Percentiles rank a stretch among this genome's conserved stretches.
Evolutionary conservation across 1,140 invertebrate genomes (phyloP).

Genomic region (Bombus impatiens): DNA sequence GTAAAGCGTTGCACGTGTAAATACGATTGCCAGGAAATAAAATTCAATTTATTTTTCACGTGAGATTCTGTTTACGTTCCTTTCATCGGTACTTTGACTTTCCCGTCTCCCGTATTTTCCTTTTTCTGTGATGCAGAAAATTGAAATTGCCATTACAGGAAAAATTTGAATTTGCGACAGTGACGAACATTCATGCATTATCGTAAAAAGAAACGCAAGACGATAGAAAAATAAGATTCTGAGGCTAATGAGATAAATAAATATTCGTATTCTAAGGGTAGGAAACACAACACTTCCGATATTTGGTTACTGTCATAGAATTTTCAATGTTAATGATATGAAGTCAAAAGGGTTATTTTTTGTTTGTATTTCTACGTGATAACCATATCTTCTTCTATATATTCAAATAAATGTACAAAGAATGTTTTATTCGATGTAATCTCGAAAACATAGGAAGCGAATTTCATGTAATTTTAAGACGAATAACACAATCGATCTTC

Average conservation of each 20-base stretch:
- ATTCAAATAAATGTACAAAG: background rate
- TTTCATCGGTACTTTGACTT: background rate
- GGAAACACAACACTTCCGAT: too few species aligned
- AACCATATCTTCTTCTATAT: too few species aligned
- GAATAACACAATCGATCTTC: background rate
- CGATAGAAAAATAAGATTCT: too few species aligned
- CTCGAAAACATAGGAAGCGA: background rate
- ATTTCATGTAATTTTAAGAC: background rate
- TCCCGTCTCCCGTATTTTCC: too few species aligned
- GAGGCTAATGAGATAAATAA: too few species aligned
- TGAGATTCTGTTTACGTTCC: background rate
- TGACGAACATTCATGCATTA: too few species aligned
- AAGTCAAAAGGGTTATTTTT: too few species aligned
- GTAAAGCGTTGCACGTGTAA: background rate
- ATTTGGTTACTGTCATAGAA: too few species aligned
- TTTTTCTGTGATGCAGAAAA: background rate
- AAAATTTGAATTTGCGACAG: background rate
- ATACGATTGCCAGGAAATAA: background rate
- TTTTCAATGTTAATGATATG: too few species aligned
- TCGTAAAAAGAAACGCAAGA: background rate
- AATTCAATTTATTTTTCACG: background rate
- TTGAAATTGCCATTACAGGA: background rate
- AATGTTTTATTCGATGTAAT: background rate
- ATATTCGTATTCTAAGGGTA: too few species aligned
- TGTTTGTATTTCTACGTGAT: too few species aligned